phyloP scores from a whole-genome alignment of 2,113 vertebrate genomes.

The Cnemophilus loriae region DNA sequence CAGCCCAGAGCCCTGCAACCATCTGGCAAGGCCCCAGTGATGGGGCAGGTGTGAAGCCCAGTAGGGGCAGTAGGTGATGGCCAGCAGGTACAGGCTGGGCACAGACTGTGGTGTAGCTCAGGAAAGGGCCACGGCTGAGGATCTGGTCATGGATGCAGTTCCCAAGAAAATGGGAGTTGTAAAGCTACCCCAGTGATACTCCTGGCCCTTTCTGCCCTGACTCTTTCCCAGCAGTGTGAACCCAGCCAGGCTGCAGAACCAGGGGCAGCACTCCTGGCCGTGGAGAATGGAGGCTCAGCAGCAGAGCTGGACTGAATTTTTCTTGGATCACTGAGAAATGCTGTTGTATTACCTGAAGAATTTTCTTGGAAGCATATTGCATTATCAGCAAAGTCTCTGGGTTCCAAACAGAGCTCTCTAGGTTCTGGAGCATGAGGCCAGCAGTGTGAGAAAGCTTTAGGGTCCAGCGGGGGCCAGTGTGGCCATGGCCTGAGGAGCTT shows the following conservation, averaged over 20 bases:
- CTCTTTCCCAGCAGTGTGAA: background rate
- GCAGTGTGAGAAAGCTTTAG: background rate
- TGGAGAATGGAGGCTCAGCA: background rate
- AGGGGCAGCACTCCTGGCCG: rapidly evolving
- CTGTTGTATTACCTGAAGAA: background rate
- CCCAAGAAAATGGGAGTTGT: background rate
- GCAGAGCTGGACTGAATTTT: background rate
- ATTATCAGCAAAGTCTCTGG: background rate
- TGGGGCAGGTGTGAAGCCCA: background rate
- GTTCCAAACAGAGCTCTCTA: background rate
- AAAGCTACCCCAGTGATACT: background rate
- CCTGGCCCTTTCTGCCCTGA: background rate
- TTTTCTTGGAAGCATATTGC: background rate
- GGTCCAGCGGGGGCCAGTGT: background rate
- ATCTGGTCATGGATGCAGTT: background rate
- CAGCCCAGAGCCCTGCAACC: background rate
- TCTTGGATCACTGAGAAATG: background rate
- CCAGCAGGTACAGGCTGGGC: background rate
- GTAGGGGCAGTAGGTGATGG: background rate
- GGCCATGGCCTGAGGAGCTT: background rate
- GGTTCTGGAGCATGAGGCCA: background rate
- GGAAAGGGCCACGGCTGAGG: background rate
- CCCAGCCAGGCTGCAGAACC: background rate
- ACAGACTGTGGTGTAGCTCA: background rate
- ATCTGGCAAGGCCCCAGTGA: background rate